Base-by-base conservation (phyloP, 23 tunicate species). In the Trididemnum nubilum region DNA sequence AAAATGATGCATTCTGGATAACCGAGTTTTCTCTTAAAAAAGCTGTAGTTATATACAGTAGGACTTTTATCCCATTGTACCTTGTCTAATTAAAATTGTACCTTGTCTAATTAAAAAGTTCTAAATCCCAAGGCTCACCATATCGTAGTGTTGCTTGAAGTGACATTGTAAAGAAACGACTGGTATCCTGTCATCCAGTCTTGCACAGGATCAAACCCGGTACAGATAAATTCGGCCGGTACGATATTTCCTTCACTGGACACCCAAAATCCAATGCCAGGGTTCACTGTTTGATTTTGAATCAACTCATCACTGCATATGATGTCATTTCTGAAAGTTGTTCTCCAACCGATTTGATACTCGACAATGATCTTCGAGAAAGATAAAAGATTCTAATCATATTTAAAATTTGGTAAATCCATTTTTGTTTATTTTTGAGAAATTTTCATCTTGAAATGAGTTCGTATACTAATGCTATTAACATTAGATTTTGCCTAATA, bases 151-250 rank as follows among this genome's bases (percentile, higher is more conserved):
- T 44, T 44, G 65, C 2, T 7, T 2, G 29, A 72, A 31, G 92
- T 81, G 19, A 51, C 52, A 32, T 60, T 81, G 31, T 51, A 52
- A 12, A 34, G 21, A 3, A 87, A 36, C 3, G 30, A 60, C 40
- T 81, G 51, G 33, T 80, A 87, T 4, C 92, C 92, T 18, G 84
- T 73, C 86, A 87, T 81, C 85, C 85, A 87, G 40, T 87, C 92
- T 23, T 33, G 49, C 0, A 12, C 73, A n/a, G 50, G 15, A 73
- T 87, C 72, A 33, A 65, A 72, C 36, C 81, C 92, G 19, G 59
- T 58, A 39, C 92, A 87, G 1, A 36, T n/a, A 51, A 87, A 61
- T 1, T 73, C 67, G 5, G 82, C 86, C 7, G 81, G 54, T 1
- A 25, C 61, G 4, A 81, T 25, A 27, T 51, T 33, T 2, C 79